These are phyloP conservation scores for Sclerurus mexicanus DNA, from an alignment of 2,113 vertebrate species.

Conservation along the genomic window DNA sequence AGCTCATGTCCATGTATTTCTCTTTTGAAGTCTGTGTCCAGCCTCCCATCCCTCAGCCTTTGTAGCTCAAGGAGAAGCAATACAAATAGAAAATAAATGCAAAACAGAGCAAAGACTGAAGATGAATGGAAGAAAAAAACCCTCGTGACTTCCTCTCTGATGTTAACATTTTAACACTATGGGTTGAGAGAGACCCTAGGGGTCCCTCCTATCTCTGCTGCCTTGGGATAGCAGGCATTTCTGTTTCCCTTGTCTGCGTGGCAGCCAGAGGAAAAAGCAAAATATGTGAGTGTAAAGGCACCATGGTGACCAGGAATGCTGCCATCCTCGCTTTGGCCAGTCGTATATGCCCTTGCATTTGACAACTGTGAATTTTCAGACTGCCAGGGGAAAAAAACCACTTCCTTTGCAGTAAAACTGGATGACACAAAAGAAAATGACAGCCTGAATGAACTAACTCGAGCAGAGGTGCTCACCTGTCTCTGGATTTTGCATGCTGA, in stretches of 20 bases:
- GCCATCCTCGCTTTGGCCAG: neutral
- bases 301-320: rapidly evolving
- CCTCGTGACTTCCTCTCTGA: neutral
- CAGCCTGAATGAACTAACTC: neutral
- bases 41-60: neutral
- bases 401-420: neutral
- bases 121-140: neutral
- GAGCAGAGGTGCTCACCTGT: neutral
- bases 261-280: neutral
- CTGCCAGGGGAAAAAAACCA: rapidly evolving
- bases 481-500: rapidly evolving
- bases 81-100: neutral
- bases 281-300: neutral
- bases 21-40: neutral
- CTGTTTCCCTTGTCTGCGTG: rapidly evolving
- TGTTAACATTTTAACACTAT: neutral
- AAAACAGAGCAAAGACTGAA: neutral
- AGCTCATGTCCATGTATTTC: neutral
- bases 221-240: neutral
- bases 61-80: neutral
- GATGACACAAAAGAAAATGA: neutral
- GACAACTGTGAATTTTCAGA: neutral
- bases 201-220: neutral
- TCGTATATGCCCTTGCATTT: rapidly evolving
- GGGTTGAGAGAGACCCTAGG: neutral